Evolutionary conservation across 2,888 invertebrate genomes (phyloP).

Genomic region (Euplagia quadripunctaria): DNA sequence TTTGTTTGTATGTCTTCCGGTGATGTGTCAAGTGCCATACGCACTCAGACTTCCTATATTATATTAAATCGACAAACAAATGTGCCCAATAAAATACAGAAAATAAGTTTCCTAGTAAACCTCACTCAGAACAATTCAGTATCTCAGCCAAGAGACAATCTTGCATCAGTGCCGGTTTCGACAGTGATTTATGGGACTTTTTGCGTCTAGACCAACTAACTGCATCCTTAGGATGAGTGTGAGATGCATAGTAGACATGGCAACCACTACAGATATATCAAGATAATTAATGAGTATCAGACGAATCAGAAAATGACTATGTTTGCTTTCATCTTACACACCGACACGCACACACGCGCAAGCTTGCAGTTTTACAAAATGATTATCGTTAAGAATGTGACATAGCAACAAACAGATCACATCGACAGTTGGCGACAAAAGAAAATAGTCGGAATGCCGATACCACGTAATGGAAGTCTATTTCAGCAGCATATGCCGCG

Average conservation of each 20-base stretch:
- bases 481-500: constrained; percentile 78
- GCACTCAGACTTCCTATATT: not conserved
- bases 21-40: constrained; percentile 7
- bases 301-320: constrained; percentile 45
- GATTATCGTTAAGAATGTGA: constrained; percentile 60
- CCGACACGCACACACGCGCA: constrained; percentile 52
- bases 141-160: constrained; percentile 63
- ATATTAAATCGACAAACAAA: constrained; percentile 5
- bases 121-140: constrained; percentile 43
- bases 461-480: constrained; percentile 79
- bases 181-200: constrained; percentile 74
- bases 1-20: constrained; percentile 37
- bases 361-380: constrained; percentile 64
- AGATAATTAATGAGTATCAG: constrained; percentile 58
- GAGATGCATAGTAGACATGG: constrained; percentile 60
- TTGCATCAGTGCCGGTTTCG: constrained; percentile 61
- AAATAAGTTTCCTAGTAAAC: constrained; percentile 30
- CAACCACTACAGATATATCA: constrained; percentile 59
- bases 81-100: constrained; percentile 29
- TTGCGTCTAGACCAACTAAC: constrained; percentile 60
- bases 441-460: constrained; percentile 81
- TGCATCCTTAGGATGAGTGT: constrained; percentile 64
- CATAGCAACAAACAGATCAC: constrained; percentile 67
- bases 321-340: constrained; percentile 37
- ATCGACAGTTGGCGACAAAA: constrained; percentile 76